Conservation (phyloP, 1,140 invertebrate species). For the Bombus consobrinus region DNA sequence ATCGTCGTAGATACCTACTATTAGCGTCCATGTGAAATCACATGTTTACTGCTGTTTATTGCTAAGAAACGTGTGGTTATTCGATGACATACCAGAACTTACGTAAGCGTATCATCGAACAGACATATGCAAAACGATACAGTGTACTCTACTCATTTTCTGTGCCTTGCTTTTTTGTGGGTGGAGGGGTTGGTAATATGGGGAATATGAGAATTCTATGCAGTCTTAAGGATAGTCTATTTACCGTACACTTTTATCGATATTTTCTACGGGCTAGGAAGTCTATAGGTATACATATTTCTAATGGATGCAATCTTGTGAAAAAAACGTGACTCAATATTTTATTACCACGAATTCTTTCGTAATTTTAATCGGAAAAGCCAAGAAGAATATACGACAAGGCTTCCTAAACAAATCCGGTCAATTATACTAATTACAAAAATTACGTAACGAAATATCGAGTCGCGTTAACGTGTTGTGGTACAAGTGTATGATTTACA, state of each 20-base stretch:
- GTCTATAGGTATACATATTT: neutral
- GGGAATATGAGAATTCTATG: neutral
- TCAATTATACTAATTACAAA: neutral
- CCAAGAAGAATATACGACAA: neutral
- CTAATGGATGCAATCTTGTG: neutral
- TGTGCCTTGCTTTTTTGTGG: neutral
- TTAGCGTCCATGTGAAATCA: conserved; percentile 38
- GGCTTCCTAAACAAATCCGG: neutral
- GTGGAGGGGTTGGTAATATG: too few relatives aligned
- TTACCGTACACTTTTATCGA: neutral
- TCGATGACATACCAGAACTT: conserved; percentile 19
- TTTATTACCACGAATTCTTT: neutral
- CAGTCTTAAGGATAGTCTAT: neutral
- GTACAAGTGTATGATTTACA: neutral
- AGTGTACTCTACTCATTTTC: neutral
- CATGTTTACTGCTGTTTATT: conserved; percentile 49
- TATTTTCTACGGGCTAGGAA: neutral
- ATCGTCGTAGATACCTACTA: conserved; percentile 11
- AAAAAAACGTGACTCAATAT: neutral
- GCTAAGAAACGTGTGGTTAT: conserved; percentile 33
- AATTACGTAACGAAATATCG: neutral
- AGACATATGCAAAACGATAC: neutral
- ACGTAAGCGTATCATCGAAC: conserved; percentile 1
- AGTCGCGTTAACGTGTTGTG: neutral
- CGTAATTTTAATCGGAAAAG: neutral